phyloP scores from a whole-genome alignment of 2,888 invertebrate species.

The Doris montereyensis region DNA sequence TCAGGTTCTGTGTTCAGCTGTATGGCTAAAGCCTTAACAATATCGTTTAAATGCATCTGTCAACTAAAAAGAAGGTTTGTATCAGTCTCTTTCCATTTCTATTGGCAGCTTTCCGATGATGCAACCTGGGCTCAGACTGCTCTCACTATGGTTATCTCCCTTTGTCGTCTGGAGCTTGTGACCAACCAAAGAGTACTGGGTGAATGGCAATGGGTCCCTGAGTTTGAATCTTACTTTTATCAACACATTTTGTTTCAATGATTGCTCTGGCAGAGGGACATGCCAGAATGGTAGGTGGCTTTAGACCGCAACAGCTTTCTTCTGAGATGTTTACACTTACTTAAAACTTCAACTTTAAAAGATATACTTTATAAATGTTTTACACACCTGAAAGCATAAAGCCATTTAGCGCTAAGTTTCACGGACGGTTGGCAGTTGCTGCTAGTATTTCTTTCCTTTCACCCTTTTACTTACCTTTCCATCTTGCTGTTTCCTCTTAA shows the following conservation, averaged over 20 bases:
- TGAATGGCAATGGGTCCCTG: slow-evolving; percentile 31
- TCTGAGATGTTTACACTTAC: no score
- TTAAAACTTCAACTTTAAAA: not conserved
- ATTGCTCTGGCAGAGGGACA: slow-evolving; percentile 45
- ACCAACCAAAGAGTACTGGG: slow-evolving; percentile 44
- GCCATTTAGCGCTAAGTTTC: no score
- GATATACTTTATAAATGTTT: not conserved
- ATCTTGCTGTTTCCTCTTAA: no score
- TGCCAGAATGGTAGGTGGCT: slow-evolving; percentile 38
- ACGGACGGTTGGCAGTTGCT: no score
- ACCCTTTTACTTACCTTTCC: no score
- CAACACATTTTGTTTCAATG: slow-evolving; percentile 47
- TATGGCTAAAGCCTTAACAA: no score
- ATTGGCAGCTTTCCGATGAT: slow-evolving; percentile 48
- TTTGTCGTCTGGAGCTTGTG: slow-evolving; percentile 44
- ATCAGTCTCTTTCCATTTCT: not conserved
- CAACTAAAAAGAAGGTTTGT: no score
- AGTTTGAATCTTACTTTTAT: slow-evolving; percentile 37
- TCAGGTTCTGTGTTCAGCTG: no score
- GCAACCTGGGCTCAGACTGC: slow-evolving; percentile 41
- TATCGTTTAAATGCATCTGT: no score
- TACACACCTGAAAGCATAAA: no score
- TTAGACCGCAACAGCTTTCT: no score
- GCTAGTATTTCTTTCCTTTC: no score
- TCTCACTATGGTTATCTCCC: slow-evolving; percentile 45